Base-by-base conservation (phyloP, 2,888 invertebrate species). In the Oligia latruncula region DNA sequence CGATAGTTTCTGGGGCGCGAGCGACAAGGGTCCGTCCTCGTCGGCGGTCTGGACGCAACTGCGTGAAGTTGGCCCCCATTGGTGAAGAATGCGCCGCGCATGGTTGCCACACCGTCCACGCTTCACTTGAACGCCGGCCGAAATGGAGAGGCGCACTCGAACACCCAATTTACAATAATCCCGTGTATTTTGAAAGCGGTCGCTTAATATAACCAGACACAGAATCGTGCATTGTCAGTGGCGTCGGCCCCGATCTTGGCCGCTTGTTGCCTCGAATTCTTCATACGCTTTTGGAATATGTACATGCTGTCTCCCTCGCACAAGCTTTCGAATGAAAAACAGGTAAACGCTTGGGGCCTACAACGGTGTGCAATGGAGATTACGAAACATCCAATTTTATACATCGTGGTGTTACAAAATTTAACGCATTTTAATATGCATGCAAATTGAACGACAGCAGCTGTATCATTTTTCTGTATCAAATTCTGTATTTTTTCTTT, bases 21-120 rank as follows among this genome's bases (percentile, higher is more conserved):
- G 92, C 93, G 92, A 89, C 95, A 91, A 91, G 92, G 93, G 93
- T 95, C 95, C 94, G 91, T 89, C 95, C 89, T 91, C 89, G 80
- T 81, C 91, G 93, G 89, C 90, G 92, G 93, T 94, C 93, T 93
- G 93, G 92, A 93, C 93, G 94, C 94, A 95, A 97, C 96, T 97
- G 95, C 95, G 92, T 96, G 96, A 96, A 96, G 97, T 96, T 95
- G 91, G 92, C 91, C 88, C 92, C 94, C 95, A 95, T 95, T 95
- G 95, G 96, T 95, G 94, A 95, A 95, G 96, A 95, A 95, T 96
- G 96, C 96, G 96, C 95, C 91, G 96, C 96, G 96, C 96, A 97
- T 95, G 94, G 96, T 95, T 95, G 96, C 96, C 94, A 94, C 95
- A 95, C 95, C 95, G 95, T 93, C 93, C 94, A 93, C 94, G 95